phyloP scores from a whole-genome alignment of 1,140 invertebrate species.

The Anoplolepis gracilipes region DNA sequence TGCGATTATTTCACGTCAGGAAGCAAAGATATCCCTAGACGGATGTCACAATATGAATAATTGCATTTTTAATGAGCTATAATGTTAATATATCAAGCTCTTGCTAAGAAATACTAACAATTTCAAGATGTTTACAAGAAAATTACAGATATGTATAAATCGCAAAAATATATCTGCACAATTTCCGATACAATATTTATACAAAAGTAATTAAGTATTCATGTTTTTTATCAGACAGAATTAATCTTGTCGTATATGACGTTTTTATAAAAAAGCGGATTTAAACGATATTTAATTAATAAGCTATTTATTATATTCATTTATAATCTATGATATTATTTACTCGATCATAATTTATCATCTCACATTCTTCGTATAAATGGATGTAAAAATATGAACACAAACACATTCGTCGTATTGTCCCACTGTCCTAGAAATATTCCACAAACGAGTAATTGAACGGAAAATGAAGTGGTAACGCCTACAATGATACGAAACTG shows the following conservation, averaged over 20 bases:
- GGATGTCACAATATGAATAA: conserved; percentile 38
- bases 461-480: conserved; percentile 66
- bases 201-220: neutral
- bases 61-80: conserved; percentile 38
- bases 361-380: neutral
- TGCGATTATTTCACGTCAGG: conserved; percentile 35
- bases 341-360: conserved; percentile 35
- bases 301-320: conserved; percentile 35
- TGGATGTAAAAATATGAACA: neutral
- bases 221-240: neutral
- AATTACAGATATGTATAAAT: neutral
- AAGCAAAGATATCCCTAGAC: neutral
- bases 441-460: conserved; percentile 67
- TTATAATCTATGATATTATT: neutral
- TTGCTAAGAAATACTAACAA: neutral
- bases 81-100: conserved; percentile 11
- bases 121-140: neutral
- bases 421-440: conserved; percentile 65
- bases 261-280: conserved; percentile 1
- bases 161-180: neutral
- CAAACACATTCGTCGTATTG: conserved; percentile 23
- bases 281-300: conserved; percentile 28
- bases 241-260: neutral
- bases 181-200: neutral
- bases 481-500: conserved; percentile 54